These are phyloP conservation scores for Cordylochernes scorpioides DNA, from an alignment of 2,888 invertebrate species.

Conservation along the genomic window DNA sequence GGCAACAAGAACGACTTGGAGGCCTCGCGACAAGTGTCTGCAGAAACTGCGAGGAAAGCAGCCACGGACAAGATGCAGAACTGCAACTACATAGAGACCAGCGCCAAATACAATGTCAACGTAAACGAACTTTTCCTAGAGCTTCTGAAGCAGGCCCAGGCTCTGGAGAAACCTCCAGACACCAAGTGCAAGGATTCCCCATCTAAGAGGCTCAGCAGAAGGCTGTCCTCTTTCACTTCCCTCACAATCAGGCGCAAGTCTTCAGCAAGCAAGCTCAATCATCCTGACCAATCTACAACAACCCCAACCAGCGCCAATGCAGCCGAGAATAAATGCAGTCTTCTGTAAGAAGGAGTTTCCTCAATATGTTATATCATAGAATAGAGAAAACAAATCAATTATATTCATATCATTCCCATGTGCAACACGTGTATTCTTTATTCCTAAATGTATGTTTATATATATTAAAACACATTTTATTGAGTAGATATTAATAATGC, in stretches of 20 bases:
- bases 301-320: too few relatives aligned
- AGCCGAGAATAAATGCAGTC: too few relatives aligned
- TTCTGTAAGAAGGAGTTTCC: too few relatives aligned
- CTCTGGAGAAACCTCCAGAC: constrained; percentile 26
- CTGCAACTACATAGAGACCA: constrained; percentile 14
- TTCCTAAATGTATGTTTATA: too few relatives aligned
- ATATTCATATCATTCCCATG: too few relatives aligned
- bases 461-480: too few relatives aligned
- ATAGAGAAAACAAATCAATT: too few relatives aligned
- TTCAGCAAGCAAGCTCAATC: background rate
- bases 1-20: constrained; percentile 15
- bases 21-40: constrained; percentile 10
- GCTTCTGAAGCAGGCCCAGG: constrained; percentile 11
- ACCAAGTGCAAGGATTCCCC: constrained; percentile 3
- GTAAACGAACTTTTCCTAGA: constrained; percentile 14
- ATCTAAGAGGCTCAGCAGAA: constrained; percentile 6
- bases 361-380: too few relatives aligned
- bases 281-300: too few relatives aligned
- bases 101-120: constrained; percentile 15
- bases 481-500: too few relatives aligned
- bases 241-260: constrained; percentile 3
- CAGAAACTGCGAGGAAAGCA: constrained; percentile 8
- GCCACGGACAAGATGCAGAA: constrained; percentile 9
- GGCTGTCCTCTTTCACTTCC: constrained; percentile 7
- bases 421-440: too few relatives aligned